Evolutionary conservation across 2,888 invertebrate species (phyloP).

Genomic region (Gryllus longicercus): DNA sequence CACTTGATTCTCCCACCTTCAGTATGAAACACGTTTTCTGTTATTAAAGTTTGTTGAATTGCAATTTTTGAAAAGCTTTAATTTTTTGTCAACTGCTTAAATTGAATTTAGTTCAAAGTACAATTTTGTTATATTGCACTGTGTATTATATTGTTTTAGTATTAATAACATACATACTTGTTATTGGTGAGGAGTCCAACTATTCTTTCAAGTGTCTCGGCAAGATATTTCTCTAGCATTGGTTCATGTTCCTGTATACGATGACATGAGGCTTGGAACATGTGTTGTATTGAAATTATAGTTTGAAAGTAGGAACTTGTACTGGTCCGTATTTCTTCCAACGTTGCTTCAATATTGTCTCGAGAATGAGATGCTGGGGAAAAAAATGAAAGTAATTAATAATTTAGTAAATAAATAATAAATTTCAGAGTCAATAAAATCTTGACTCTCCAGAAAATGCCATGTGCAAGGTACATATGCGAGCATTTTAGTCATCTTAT

Average conservation of each 20-base stretch:
- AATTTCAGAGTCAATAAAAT: too few relatives aligned
- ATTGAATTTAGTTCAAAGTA: too few relatives aligned
- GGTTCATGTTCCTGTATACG: constrained; percentile 63
- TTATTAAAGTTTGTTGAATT: too few relatives aligned
- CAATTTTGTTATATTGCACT: too few relatives aligned
- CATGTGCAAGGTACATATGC: too few relatives aligned
- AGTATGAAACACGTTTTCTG: too few relatives aligned
- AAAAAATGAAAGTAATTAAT: not conserved
- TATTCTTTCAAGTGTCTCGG: constrained; percentile 59
- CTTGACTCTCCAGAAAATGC: too few relatives aligned
- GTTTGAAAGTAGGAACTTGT: constrained; percentile 55
- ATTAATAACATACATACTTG: not conserved
- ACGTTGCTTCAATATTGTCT: not conserved
- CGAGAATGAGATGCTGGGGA: not conserved
- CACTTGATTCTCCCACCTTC: not conserved
- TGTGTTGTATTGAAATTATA: constrained; percentile 59
- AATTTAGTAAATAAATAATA: too few relatives aligned
- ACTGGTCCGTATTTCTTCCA: not conserved
- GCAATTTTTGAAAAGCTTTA: too few relatives aligned
- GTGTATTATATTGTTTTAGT: not conserved
- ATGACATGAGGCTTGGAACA: constrained; percentile 64
- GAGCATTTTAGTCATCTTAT: too few relatives aligned
- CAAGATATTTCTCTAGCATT: constrained; percentile 56
- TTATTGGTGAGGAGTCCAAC: constrained; percentile 47
- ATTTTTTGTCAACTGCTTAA: too few relatives aligned